phyloP scores from a whole-genome alignment of 2,113 vertebrate genomes.

The Urocitellus parryii region DNA sequence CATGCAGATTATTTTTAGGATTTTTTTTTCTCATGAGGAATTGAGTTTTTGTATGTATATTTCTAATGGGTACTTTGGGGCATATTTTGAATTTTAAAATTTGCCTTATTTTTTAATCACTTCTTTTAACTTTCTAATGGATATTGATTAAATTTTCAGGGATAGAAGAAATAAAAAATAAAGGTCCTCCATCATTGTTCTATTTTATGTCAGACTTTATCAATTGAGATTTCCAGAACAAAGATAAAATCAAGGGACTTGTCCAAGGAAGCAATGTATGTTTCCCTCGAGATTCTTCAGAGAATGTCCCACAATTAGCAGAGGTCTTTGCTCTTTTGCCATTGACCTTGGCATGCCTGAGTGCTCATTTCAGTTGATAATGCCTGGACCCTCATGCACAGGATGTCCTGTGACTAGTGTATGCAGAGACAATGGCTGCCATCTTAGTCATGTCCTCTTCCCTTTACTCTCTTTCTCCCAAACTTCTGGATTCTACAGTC shows the following conservation, averaged over 20 bases:
- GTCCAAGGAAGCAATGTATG: neutral
- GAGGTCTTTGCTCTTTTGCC: neutral
- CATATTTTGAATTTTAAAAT: neutral
- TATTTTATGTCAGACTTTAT: neutral
- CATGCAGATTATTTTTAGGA: constrained; percentile 53
- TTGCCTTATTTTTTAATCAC: neutral
- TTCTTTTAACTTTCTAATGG: constrained; percentile 35
- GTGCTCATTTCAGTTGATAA: neutral
- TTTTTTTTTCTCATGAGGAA: neutral
- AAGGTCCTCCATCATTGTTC: neutral
- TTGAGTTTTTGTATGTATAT: constrained; percentile 45
- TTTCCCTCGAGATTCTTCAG: neutral
- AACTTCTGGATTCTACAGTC: neutral
- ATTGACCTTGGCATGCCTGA: neutral
- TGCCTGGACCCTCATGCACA: neutral
- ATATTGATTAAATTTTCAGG: constrained; percentile 1
- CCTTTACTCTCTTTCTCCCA: neutral
- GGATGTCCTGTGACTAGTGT: neutral
- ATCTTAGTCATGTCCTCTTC: neutral
- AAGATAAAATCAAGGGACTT: neutral
- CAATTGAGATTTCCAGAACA: neutral
- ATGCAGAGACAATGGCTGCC: neutral
- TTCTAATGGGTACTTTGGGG: neutral
- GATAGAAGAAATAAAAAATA: neutral
- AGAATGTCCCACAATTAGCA: neutral